These are phyloP conservation scores for Brachylomia viminalis DNA, from an alignment of 2,888 invertebrate genomes.

Conservation along the genomic window DNA sequence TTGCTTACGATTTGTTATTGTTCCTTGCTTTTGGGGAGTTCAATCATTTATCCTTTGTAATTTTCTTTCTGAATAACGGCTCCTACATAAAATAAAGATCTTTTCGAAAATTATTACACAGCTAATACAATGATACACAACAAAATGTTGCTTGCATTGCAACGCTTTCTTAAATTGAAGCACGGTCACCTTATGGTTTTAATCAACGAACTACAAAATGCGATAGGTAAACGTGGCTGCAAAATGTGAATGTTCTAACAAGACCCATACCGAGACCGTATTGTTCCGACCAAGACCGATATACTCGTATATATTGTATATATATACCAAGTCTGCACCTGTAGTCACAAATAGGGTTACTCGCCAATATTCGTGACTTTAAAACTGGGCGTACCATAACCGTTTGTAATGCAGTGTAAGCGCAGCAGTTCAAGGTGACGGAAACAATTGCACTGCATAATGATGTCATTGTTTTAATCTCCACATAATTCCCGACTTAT, in stretches of 20 bases:
- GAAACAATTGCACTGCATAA: not conserved
- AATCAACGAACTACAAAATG: not conserved
- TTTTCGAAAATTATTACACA: not conserved
- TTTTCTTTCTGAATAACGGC: not conserved
- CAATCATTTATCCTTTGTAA: not conserved
- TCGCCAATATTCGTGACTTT: slow-evolving; percentile 10
- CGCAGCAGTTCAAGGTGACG: not conserved
- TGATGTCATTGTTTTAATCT: too few species aligned
- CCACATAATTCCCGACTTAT: not conserved
- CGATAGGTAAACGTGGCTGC: not conserved
- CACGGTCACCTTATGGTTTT: not conserved
- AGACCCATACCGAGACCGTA: not conserved
- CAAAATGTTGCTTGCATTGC: not conserved
- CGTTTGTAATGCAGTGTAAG: not conserved
- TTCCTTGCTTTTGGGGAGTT: slow-evolving; percentile 22
- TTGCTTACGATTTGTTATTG: slow-evolving; percentile 31
- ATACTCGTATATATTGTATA: not conserved
- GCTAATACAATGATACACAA: too few species aligned
- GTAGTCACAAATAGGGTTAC: slow-evolving; percentile 16
- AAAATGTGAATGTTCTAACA: slow-evolving; percentile 6
- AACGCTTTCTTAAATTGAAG: not conserved
- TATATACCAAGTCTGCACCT: not conserved
- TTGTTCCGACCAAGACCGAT: slow-evolving; percentile 3
- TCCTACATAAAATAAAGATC: rapidly evolving
- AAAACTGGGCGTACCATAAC: not conserved